A percentile compares a stretch with the other conserved stretches of the same genome.
Conservation (phyloP, 2,797 vertebrate genomes). For the Petrocephalus schoutedeni region DNA sequence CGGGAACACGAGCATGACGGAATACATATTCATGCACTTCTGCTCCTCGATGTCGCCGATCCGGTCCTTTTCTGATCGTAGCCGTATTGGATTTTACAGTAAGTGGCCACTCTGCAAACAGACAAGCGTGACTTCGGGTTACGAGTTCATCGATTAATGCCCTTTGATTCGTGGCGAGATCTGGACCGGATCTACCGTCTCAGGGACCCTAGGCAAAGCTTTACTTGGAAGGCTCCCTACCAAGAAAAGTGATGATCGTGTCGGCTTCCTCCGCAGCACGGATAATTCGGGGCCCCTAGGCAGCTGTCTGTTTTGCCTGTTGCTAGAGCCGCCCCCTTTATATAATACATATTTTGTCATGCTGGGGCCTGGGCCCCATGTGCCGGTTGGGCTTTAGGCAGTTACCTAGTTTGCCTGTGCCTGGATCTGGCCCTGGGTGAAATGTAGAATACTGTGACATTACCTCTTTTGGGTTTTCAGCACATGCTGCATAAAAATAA, state of each 20-base stretch:
- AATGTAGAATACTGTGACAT: slow-evolving; percentile 45
- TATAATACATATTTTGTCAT: neutral
- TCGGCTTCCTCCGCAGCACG: neutral
- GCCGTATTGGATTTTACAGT: slow-evolving; percentile 24
- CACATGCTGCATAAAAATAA: neutral
- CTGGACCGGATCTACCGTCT: slow-evolving; percentile 24
- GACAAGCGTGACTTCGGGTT: slow-evolving; percentile 13
- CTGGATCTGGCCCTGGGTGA: neutral
- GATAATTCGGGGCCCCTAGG: neutral
- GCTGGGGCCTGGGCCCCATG: neutral
- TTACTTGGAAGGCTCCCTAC: neutral
- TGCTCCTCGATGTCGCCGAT: slow-evolving; percentile 13
- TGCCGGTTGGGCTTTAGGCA: neutral
- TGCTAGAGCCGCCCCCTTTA: neutral
- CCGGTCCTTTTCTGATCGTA: slow-evolving; percentile 14
- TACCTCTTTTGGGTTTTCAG: neutral
- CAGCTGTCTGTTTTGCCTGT: neutral
- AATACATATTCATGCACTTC: slow-evolving; percentile 28
- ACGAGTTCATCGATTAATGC: slow-evolving; percentile 18
- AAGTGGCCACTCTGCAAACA: slow-evolving; percentile 7
- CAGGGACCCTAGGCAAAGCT: neutral
- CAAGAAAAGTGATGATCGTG: neutral
- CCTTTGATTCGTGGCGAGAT: slow-evolving; percentile 39
- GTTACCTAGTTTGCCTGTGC: neutral
- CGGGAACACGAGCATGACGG: neutral